These are phyloP conservation scores for Tupaia chinensis DNA, from an alignment of 2,113 vertebrate species.

Conservation along the genomic window DNA sequence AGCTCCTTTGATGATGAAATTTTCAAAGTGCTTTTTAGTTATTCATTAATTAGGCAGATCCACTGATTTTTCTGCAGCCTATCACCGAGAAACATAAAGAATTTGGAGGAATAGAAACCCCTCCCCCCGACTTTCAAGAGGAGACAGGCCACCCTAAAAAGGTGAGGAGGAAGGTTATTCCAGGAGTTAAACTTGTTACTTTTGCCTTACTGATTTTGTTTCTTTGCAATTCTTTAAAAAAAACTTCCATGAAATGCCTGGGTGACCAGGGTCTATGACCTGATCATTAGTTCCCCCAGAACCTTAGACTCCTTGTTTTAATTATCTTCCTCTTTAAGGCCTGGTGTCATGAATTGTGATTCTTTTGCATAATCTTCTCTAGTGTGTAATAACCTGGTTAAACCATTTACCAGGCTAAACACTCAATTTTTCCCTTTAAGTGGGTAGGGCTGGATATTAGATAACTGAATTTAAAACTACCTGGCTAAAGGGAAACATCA, in stretches of 20 bases:
- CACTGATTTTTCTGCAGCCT: conserved; percentile 24
- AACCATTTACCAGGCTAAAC: background rate
- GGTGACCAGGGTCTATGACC: background rate
- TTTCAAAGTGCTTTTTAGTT: conserved; percentile 64
- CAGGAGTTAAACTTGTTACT: background rate
- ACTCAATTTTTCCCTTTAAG: background rate
- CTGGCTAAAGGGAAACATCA: background rate
- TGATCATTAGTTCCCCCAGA: background rate
- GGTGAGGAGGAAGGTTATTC: background rate
- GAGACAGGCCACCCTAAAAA: background rate
- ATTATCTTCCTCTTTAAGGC: conserved; percentile 3
- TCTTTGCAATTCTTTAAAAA: background rate
- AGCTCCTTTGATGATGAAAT: conserved; percentile 48
- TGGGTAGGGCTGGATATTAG: background rate
- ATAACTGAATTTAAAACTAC: conserved; percentile 44
- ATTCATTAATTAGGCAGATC: conserved; percentile 59
- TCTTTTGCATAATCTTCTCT: background rate
- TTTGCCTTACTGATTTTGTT: background rate
- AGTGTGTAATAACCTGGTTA: background rate
- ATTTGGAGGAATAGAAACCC: background rate
- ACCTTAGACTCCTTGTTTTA: background rate
- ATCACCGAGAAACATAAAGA: background rate
- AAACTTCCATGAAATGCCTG: background rate
- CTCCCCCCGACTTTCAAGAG: background rate
- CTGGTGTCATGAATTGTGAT: background rate